Conservation (phyloP, 2,113 vertebrate species). For the Puntigrus tetrazona region DNA sequence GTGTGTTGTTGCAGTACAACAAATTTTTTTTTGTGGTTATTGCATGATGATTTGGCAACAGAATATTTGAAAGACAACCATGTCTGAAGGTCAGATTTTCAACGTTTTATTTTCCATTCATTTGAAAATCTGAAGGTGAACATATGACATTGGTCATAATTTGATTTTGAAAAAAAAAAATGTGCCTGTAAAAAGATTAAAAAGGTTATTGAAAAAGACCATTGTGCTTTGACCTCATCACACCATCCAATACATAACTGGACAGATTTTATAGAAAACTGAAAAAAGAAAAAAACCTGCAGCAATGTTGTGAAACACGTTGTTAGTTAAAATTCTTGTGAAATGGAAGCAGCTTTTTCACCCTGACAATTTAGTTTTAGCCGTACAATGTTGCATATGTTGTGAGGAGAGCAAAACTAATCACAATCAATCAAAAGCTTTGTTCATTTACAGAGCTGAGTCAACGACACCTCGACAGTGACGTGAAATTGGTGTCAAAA, state of each 20-base stretch:
- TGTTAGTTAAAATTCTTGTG: neutral
- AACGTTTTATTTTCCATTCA: constrained; percentile 19
- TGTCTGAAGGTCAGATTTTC: constrained; percentile 41
- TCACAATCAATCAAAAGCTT: neutral
- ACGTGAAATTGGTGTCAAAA: neutral
- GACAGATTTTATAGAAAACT: neutral
- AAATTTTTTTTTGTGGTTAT: neutral
- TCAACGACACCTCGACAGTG: neutral
- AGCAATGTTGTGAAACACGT: neutral
- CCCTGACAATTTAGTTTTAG: neutral
- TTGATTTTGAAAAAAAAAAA: constrained; percentile 23
- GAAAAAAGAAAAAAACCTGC: neutral
- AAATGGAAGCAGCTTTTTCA: neutral
- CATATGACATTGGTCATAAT: constrained; percentile 36
- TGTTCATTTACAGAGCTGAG: neutral
- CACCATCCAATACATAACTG: constrained; percentile 12
- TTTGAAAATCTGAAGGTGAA: constrained; percentile 41
- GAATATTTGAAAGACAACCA: constrained; percentile 11
- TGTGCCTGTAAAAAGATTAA: constrained; percentile 13
- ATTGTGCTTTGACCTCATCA: constrained; percentile 34
- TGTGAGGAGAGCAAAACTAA: neutral
- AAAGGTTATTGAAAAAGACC: constrained; percentile 16
- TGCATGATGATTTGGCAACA: neutral
- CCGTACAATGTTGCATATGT: neutral
- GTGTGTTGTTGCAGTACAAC: neutral